These are phyloP conservation scores for Microcebus griseorufus DNA, from an alignment of 2,113 vertebrate genomes.

Conservation along the genomic window DNA sequence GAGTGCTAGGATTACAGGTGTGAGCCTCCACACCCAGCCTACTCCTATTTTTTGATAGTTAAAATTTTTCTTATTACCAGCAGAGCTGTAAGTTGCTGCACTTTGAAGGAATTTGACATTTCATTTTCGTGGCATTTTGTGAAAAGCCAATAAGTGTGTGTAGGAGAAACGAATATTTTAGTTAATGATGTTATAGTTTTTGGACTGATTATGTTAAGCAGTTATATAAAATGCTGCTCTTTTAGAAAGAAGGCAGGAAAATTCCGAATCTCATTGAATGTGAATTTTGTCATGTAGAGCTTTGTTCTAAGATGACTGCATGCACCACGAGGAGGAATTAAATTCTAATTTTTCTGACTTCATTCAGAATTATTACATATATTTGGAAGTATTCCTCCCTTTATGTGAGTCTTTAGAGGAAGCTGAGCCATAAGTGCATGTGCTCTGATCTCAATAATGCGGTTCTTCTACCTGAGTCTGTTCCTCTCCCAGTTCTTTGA, in stretches of 20 bases:
- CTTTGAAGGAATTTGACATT: background rate
- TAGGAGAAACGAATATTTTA: background rate
- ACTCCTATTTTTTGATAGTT: background rate
- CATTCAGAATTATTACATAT: conserved; percentile 8
- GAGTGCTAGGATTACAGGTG: background rate
- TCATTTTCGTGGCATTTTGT: conserved; percentile 13
- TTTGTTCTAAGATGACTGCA: background rate
- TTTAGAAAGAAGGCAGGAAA: background rate
- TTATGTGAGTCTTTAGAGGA: background rate
- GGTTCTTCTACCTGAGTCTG: background rate
- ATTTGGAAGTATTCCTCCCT: background rate
- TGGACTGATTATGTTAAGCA: background rate
- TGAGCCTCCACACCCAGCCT: background rate
- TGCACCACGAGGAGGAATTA: background rate
- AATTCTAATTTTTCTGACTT: conserved; percentile 43
- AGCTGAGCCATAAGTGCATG: background rate
- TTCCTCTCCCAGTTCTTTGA: background rate
- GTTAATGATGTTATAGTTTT: background rate
- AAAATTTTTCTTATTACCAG: background rate
- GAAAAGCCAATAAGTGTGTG: background rate
- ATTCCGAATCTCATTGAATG: background rate
- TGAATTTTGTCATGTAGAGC: background rate
- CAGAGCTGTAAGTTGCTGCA: background rate
- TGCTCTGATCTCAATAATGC: background rate
- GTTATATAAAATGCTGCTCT: background rate